Evolutionary conservation across 2,888 invertebrate genomes (phyloP).

Genomic region (Geotrupes spiniger): DNA sequence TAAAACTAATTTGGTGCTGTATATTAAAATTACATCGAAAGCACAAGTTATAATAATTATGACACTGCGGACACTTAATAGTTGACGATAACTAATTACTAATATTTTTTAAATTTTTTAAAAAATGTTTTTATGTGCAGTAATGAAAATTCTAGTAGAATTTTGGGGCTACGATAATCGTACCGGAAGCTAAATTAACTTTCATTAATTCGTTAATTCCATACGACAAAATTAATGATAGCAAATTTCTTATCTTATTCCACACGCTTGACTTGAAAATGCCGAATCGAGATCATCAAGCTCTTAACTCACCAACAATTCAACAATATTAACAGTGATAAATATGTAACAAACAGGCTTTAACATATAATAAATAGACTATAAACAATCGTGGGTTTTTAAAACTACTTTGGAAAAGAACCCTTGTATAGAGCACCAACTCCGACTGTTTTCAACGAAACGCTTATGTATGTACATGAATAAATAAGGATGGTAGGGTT

Average conservation of each 20-base stretch:
- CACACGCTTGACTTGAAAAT: no score
- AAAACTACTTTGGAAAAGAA: slow-evolving; percentile 5
- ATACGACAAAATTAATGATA: no score
- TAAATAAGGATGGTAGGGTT: no score
- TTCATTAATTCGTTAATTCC: no score
- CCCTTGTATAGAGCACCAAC: slow-evolving; percentile 43
- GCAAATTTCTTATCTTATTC: no score
- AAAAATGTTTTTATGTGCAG: neutral
- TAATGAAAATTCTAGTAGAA: neutral
- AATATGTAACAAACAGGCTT: slow-evolving; percentile 48
- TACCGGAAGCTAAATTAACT: no score
- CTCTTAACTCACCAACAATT: slow-evolving; percentile 34
- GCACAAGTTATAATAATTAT: slow-evolving; percentile 22
- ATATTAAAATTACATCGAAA: slow-evolving; percentile 28
- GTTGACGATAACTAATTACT: slow-evolving; percentile 28
- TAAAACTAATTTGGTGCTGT: slow-evolving; percentile 12
- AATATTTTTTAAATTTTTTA: slow-evolving; percentile 10
- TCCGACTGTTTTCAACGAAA: slow-evolving; percentile 21
- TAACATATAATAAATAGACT: slow-evolving; percentile 40
- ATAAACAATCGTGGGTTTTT: slow-evolving; percentile 21
- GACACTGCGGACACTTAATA: slow-evolving; percentile 38
- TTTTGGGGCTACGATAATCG: no score
- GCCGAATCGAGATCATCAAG: neutral
- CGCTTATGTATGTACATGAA: neutral
- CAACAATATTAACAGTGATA: slow-evolving; percentile 48